Base-by-base conservation (phyloP, 2,888 invertebrate genomes). In the Ormyrus rosae region DNA sequence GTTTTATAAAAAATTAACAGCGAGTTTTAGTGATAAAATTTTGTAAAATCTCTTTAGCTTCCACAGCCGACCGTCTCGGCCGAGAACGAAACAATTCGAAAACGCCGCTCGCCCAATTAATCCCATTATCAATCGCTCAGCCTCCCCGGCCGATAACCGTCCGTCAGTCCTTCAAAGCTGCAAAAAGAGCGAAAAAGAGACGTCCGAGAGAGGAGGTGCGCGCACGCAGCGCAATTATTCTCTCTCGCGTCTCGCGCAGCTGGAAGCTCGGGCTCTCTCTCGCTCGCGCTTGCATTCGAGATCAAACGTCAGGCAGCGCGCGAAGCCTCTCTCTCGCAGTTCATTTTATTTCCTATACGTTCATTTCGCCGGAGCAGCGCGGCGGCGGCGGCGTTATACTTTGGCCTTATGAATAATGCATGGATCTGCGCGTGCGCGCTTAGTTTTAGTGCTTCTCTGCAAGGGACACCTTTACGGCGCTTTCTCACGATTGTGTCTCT, bases 391-490 rank as follows among this genome's bases (percentile, higher is more conserved):
- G 70, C 60, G 70, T 70, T 70, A 70, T 50, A 70, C 70, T 70
- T 70, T 19, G 70, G 69, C 19, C 10, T 5, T 45, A 77, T 77
- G 77, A 77, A 77, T 77, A 64, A 77, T 77, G 64, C 64, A 77
- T 58, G 51, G n/a, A 45, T 8, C 50, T 8, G 34, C 61, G 70
- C 34, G 64, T 6, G n/a, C 60, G 73, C 68, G 56, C 45, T 5
- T 46, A 34, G 34, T 34, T 34, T 34, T 34, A 34, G 34, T 34
- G 48, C 34, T 5, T 65, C 46, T 48, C 11, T 34, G 11, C 48
- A 70, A 78, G 67, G 67, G 73, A 78, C 72, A 73, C 68, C 69
- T 79, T 74, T 71, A 74, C 53, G 75, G 75, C 53, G 65, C 65
- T 68, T 72, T 76, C 76, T 71, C 80, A 77, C 72, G 64, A 56